phyloP scores from a whole-genome alignment of 2,113 vertebrate species.

The Hirundichthys speculiger region DNA sequence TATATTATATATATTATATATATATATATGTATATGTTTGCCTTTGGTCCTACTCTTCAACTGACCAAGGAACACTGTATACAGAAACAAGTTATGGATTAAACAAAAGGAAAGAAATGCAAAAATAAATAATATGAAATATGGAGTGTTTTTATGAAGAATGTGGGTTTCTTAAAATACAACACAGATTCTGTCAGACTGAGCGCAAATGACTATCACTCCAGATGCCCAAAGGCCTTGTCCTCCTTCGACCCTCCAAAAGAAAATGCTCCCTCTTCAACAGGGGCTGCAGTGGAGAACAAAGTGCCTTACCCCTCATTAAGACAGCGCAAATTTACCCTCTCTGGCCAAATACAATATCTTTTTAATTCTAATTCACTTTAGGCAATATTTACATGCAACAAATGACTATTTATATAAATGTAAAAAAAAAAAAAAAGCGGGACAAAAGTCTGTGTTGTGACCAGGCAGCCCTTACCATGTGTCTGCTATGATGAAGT shows the following conservation, averaged over 20 bases:
- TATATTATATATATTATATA: too few species aligned
- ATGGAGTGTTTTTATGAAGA: constrained; percentile 2
- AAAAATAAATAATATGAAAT: constrained; percentile 8
- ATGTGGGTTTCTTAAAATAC: background rate
- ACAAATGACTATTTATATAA: constrained; percentile 36
- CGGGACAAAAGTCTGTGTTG: constrained; percentile 25
- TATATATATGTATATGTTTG: too few species aligned
- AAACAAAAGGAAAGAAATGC: constrained; percentile 2
- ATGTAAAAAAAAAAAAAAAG: too few species aligned
- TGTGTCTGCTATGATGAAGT: constrained; percentile 45
- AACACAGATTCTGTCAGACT: constrained; percentile 28
- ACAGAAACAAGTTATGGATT: background rate
- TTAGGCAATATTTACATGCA: constrained; percentile 39
- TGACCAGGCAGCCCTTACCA: constrained; percentile 34
- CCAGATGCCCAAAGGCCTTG: constrained; percentile 44
- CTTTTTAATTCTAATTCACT: constrained; percentile 38
- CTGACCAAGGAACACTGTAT: background rate
- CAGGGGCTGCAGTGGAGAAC: constrained; percentile 43
- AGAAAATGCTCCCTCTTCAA: constrained; percentile 35
- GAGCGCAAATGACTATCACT: constrained; percentile 23
- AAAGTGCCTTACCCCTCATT: constrained; percentile 37
- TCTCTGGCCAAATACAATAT: constrained; percentile 42
- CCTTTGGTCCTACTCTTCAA: background rate
- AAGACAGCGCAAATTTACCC: constrained; percentile 33
- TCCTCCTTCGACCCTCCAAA: constrained; percentile 37